Evolutionary conservation across 2,113 vertebrate species (phyloP), one percentile per base, ranked within the genome.

Genomic region (Gobiocypris rarus): DNA sequence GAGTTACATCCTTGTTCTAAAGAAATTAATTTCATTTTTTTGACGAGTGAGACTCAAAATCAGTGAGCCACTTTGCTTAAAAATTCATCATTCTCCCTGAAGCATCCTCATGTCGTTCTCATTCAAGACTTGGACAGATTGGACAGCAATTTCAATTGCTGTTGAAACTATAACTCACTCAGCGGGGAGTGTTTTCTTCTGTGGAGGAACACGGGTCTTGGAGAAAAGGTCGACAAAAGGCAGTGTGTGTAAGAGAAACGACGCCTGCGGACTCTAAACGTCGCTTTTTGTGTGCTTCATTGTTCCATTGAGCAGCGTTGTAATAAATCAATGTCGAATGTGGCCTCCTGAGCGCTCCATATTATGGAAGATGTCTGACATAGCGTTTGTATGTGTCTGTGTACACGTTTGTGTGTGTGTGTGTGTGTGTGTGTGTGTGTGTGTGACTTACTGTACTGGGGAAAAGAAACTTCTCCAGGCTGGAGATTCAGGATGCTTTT

Each of bases 271-370:
- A 84, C 79, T 69, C 71, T 77, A 71, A 74, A 73, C 75, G 63
- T 31, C 58, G 71, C 79, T 67, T 58, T 61, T 31, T 65, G 78
- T 82, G 79, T 75, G 78, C 86, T 85, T 81, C 78, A 75, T 80
- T 87, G 77, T 81, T 74, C 73, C 50, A 5, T 63, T 69, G 70
- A 58, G 71, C 38, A n/a, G 50, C 28, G 65, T 73, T 85, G 86
- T 81, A 82, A 87, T 85, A 82, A 84, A 87, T 87, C 86, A 87
- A 82, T 58, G 38, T 77, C 83, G 28, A 56, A 56, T 26, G 61
- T 41, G 15, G 34, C 77, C 76, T 80, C 85, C 75, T 73, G 75
- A 83, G 81, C 71, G 9, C 61, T 45, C 24, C 15, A 7, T 48
- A 61, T 28, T 83, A 61, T 59, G 38, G 50, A 78, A 65, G 63